phyloP scores from a whole-genome alignment of 1,140 invertebrate species.

The Drosophila nikananu region DNA sequence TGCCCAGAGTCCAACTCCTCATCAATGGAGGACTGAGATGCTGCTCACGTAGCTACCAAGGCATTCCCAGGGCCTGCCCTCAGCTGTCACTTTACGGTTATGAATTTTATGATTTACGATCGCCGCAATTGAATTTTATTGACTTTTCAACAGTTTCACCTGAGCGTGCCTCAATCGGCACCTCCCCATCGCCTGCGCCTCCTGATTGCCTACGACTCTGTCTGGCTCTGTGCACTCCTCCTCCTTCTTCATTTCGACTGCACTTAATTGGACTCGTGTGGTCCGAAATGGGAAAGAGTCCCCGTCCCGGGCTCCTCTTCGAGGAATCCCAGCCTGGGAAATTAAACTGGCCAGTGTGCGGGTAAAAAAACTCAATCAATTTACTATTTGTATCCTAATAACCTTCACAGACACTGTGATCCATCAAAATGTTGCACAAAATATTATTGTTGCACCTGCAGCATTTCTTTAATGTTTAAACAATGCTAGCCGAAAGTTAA shows the following conservation, averaged over 20 bases:
- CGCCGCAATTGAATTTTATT: constrained; percentile 80
- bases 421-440: constrained; percentile 3
- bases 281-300: constrained; percentile 47
- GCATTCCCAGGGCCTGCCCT: constrained; percentile 80
- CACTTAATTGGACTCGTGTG: constrained; percentile 56
- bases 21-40: constrained; percentile 38
- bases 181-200: constrained; percentile 47
- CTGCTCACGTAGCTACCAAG: constrained; percentile 51
- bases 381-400: constrained; percentile 12
- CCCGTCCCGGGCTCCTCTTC: not conserved
- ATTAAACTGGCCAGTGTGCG: constrained; percentile 6
- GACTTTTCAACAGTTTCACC: constrained; percentile 80
- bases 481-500: not conserved
- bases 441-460: constrained; percentile 26
- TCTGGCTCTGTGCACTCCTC: not conserved
- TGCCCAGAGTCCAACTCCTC: not conserved
- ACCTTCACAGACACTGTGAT: constrained; percentile 2
- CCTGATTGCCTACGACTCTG: constrained; percentile 39
- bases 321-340: constrained; percentile 40
- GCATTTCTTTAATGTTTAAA: constrained; percentile 1
- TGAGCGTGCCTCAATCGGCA: constrained; percentile 56
- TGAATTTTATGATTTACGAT: constrained; percentile 84
- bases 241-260: constrained; percentile 18
- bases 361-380: constrained; percentile 11
- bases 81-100: constrained; percentile 84